These are phyloP conservation scores for Urophycis tenuis DNA, from an alignment of 2,797 vertebrate species.

Conservation along the genomic window DNA sequence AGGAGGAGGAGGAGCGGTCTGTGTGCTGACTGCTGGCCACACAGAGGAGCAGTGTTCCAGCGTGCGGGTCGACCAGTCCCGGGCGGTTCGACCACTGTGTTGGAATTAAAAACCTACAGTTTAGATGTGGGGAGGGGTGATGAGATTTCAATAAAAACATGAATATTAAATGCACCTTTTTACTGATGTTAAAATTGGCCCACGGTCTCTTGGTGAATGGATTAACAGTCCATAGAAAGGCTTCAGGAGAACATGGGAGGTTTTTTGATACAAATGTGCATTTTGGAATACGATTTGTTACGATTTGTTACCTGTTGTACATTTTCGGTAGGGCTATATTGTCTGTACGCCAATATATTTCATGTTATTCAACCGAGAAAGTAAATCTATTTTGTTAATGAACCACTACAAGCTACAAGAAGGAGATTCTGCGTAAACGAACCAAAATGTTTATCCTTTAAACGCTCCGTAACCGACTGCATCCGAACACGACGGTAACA, in stretches of 20 bases:
- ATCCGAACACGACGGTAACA: too few species aligned
- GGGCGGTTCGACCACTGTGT: not conserved
- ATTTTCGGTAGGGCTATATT: not conserved
- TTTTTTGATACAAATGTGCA: too few species aligned
- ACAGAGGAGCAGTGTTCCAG: too few species aligned
- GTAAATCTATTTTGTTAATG: not conserved
- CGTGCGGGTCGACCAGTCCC: too few species aligned
- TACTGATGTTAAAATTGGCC: not conserved
- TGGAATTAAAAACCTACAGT: not conserved
- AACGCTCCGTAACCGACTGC: too few species aligned
- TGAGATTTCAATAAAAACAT: not conserved
- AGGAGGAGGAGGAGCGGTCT: too few species aligned
- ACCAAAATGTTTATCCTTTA: too few species aligned
- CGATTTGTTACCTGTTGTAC: not conserved
- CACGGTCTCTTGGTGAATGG: not conserved
- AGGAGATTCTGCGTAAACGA: too few species aligned
- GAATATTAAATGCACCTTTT: not conserved
- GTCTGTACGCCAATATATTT: not conserved
- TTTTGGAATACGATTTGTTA: not conserved
- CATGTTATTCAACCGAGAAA: not conserved
- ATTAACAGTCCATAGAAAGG: not conserved
- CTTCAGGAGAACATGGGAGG: not conserved
- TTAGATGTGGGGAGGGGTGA: not conserved
- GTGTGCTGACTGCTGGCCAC: too few species aligned
- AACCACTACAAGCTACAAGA: not conserved